Base-by-base conservation (phyloP, 2,113 vertebrate genomes). In the Alethe castanea region DNA sequence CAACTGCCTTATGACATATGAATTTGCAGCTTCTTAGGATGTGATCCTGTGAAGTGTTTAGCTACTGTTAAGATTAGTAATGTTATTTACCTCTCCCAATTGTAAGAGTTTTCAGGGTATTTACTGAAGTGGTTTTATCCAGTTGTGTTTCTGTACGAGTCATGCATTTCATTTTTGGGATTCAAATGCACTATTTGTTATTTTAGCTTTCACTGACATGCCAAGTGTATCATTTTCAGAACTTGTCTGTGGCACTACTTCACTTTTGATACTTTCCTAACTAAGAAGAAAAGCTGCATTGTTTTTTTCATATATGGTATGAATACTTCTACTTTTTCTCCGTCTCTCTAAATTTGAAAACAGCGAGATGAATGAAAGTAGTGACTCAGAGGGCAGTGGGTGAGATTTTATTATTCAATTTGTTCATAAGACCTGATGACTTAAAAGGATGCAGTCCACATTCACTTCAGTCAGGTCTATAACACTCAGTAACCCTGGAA, bases 241-340 rank as follows among this genome's bases (percentile, higher is more conserved):
- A 92, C 50, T 70, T 35, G 10, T 80, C 73, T 83, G 35, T 69
- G 94, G 72, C 67, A 59, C 47, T 86, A 3, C 92, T 95, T 96
- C 91, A 94, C 1, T 8, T 91, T 95, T 92, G 94, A 83, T 94
- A 81, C 92, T 93, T 96, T 95, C 70, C 56, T 82, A 95, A 92
- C 6, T 42, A 94, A 93, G 95, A 95, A 78, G 44, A 83, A 94
- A 95, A 80, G 8, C 38, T 80, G 26, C 33, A 54, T 36, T 59
- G 54, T 85, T 96, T 97, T 96, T 97, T 97, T 94, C 23, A 73
- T 94, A 83, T 45, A 42, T 95, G 66, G 87, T 10, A 64, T 97
- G 95, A 96, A 96, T 98, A 98, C 97, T 98, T 97, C 95, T 96
- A 88, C 25, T 26, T 96, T 60, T 73, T 83, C 89, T 89, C 82